A percentile compares a stretch with the other conserved stretches of the same genome.
Evolutionary conservation across 2,888 invertebrate species (phyloP).

Genomic region (Cheilosia soror): DNA sequence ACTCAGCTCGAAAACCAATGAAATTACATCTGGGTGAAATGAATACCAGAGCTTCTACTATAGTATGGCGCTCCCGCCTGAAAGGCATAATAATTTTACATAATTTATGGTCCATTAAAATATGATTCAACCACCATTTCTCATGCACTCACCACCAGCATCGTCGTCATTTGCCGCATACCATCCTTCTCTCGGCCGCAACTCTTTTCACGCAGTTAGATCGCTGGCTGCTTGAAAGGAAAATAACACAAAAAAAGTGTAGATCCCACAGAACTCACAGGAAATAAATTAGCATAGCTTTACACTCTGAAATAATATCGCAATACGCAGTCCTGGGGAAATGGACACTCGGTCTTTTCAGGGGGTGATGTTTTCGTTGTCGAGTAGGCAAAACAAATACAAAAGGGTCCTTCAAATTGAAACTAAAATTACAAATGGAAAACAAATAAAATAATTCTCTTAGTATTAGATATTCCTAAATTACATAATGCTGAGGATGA

Average conservation of each 20-base stretch:
- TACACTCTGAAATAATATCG: constrained; percentile 43
- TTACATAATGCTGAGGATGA: not conserved
- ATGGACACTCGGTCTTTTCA: constrained; percentile 42
- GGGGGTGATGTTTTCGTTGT: not conserved
- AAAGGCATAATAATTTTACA: constrained; percentile 68
- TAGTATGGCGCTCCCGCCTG: constrained; percentile 3
- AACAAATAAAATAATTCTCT: not conserved
- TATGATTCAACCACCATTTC: constrained; percentile 57
- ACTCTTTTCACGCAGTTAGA: constrained; percentile 42
- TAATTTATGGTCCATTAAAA: constrained; percentile 74
- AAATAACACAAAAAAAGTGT: constrained; percentile 8
- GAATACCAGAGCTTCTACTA: constrained; percentile 21
- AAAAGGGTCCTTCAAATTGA: constrained; percentile 9
- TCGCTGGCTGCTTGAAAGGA: not conserved
- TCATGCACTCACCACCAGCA: constrained; percentile 41
- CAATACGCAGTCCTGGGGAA: constrained; percentile 14
- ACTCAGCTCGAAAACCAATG: constrained; percentile 31
- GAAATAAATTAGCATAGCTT: constrained; percentile 72
- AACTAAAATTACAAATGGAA: constrained; percentile 27
- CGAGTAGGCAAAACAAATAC: constrained; percentile 11
- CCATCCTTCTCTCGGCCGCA: not conserved
- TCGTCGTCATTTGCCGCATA: not conserved
- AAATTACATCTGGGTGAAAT: constrained; percentile 45
- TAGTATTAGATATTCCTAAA: not conserved
- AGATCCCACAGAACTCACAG: constrained; percentile 50